Evolutionary conservation across 2,113 vertebrate species (phyloP).

Genomic region (Esox niger): DNA sequence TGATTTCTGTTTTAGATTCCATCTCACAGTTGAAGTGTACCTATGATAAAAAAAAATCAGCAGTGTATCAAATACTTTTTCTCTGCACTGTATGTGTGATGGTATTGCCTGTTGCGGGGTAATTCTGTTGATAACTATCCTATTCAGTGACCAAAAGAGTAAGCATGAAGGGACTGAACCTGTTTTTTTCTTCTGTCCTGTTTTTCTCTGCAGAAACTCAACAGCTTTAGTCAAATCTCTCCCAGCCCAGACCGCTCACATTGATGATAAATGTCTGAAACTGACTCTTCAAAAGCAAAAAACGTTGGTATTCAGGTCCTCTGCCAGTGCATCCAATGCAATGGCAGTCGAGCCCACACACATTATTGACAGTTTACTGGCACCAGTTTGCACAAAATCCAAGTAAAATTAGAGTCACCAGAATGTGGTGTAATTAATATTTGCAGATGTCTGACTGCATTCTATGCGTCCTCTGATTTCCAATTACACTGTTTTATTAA

Average conservation of each 20-base stretch:
- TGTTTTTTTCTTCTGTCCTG: conserved; percentile 92
- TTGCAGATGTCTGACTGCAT: conserved; percentile 69
- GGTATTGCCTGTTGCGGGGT: conserved; percentile 81
- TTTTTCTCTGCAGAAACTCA: conserved; percentile 90
- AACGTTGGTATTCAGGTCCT: conserved; percentile 62
- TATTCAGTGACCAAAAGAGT: conserved; percentile 82
- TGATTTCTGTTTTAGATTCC: no score
- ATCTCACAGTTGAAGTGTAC: no score
- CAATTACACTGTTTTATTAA: conserved; percentile 65
- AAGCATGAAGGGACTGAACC: conserved; percentile 92
- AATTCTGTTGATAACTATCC: conserved; percentile 96
- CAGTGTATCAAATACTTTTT: no score
- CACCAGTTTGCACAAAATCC: conserved; percentile 58
- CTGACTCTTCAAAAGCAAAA: conserved; percentile 59
- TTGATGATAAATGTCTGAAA: conserved; percentile 71
- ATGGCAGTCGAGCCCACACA: conserved; percentile 50
- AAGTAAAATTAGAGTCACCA: conserved; percentile 75
- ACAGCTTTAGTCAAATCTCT: conserved; percentile 82
- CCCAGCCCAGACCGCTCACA: conserved; percentile 61
- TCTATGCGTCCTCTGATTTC: conserved; percentile 64
- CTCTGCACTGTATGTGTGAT: no score
- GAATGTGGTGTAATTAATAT: conserved; percentile 67
- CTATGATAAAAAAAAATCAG: no score
- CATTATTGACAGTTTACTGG: conserved; percentile 49
- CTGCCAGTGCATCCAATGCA: conserved; percentile 22